Conservation (phyloP, 2,888 invertebrate species). For the Eurytoma californica region DNA sequence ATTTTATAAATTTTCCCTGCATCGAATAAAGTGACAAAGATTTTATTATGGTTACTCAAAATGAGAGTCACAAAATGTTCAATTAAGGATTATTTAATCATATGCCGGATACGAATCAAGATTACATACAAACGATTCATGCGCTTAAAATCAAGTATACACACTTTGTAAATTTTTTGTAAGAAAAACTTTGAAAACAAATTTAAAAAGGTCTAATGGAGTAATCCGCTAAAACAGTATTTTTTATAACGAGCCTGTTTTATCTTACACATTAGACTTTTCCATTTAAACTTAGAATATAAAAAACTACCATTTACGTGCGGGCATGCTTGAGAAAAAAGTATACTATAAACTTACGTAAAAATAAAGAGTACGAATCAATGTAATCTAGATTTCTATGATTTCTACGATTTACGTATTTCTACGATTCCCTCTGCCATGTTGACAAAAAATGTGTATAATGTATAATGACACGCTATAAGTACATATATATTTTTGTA, state of each 20-base stretch:
- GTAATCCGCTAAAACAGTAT: constrained; percentile 24
- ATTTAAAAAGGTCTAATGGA: constrained; percentile 40
- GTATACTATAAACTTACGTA: constrained; percentile 15
- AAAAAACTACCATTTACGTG: constrained; percentile 34
- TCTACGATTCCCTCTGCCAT: constrained; percentile 66
- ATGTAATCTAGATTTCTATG: constrained; percentile 64
- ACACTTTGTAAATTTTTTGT: constrained; percentile 49
- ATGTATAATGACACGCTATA: constrained; percentile 62
- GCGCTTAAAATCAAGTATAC: constrained; percentile 36
- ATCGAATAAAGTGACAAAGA: constrained; percentile 60
- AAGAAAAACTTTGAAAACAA: constrained; percentile 34
- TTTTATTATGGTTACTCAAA: constrained; percentile 67
- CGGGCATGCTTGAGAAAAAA: constrained; percentile 37
- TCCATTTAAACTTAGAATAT: constrained; percentile 36
- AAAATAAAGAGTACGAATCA: constrained; percentile 36
- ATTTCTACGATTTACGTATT: no score
- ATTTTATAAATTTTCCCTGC: constrained; percentile 67
- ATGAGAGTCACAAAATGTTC: constrained; percentile 65
- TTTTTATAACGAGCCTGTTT: constrained; percentile 32
- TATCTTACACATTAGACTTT: constrained; percentile 33
- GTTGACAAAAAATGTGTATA: constrained; percentile 65
- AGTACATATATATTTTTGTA: constrained; percentile 68
- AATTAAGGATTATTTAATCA: constrained; percentile 59
- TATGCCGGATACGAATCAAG: constrained; percentile 47
- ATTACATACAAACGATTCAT: constrained; percentile 49